These are phyloP conservation scores for Neoitamus cyanurus DNA, from an alignment of 2,888 invertebrate species.

Conservation along the genomic window DNA sequence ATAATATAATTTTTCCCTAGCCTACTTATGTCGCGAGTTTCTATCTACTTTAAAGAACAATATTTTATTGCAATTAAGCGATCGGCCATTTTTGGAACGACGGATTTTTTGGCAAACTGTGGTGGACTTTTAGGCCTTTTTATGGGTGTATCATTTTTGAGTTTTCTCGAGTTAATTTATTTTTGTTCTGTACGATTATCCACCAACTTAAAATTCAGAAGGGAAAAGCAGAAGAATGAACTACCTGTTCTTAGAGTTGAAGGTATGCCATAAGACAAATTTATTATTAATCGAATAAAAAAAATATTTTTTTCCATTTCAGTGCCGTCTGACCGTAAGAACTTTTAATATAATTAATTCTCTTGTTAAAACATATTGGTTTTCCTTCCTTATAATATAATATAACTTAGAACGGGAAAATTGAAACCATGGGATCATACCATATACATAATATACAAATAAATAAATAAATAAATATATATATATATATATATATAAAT, in stretches of 20 bases:
- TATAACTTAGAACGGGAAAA: too few species aligned
- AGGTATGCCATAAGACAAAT: not conserved
- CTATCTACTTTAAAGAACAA: constrained; percentile 77
- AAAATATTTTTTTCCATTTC: not conserved
- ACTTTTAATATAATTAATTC: not conserved
- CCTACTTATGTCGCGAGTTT: constrained; percentile 70
- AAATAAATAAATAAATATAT: too few species aligned
- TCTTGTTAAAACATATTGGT: too few species aligned
- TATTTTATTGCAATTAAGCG: constrained; percentile 76
- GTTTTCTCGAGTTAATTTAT: constrained; percentile 60
- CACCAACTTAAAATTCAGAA: constrained; percentile 62
- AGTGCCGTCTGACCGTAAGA: not conserved
- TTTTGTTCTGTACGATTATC: constrained; percentile 67
- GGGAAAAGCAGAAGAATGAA: not conserved
- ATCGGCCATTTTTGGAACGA: constrained; percentile 67
- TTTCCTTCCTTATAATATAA: too few species aligned
- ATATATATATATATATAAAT: too few species aligned
- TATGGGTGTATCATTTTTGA: constrained; percentile 67
- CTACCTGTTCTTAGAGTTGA: not conserved
- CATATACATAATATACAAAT: too few species aligned
- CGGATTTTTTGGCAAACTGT: constrained; percentile 68
- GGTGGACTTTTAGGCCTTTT: constrained; percentile 68
- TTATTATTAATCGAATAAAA: not conserved
- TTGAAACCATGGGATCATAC: too few species aligned
- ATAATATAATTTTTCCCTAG: constrained; percentile 61